phyloP scores from a whole-genome alignment of 2,113 vertebrate species.

The Canis aureus region DNA sequence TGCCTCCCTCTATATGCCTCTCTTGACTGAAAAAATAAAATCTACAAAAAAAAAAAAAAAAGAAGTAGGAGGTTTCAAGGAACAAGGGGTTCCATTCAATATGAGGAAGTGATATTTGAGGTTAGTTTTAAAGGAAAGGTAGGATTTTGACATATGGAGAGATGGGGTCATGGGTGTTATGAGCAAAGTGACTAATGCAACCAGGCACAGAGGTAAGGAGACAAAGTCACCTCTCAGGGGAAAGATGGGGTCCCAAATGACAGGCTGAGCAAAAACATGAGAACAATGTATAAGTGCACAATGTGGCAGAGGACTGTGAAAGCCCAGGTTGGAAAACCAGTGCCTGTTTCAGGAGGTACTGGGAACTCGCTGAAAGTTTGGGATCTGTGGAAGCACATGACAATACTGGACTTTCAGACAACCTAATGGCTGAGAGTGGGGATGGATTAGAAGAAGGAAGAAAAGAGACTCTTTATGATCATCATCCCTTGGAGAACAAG shows the following conservation, averaged over 20 bases:
- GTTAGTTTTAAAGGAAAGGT: conserved; percentile 14
- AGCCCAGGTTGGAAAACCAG: not conserved
- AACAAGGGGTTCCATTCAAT: not conserved
- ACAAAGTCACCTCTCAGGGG: not conserved
- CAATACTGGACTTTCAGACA: not conserved
- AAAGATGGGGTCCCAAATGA: not conserved
- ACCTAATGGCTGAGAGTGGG: not conserved
- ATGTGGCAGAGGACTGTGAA: not conserved
- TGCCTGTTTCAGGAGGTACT: not conserved
- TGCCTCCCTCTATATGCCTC: too few species aligned
- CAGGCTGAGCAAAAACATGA: not conserved
- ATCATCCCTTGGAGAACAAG: not conserved
- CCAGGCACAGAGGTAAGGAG: not conserved
- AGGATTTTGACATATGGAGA: not conserved
- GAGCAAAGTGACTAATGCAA: not conserved
- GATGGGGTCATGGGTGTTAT: not conserved
- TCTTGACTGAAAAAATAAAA: too few species aligned
- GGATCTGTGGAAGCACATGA: not conserved
- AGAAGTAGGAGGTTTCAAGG: not conserved
- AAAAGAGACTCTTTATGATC: not conserved
- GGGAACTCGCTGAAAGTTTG: not conserved
- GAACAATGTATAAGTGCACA: not conserved
- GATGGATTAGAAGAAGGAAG: not conserved
- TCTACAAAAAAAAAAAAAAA: too few species aligned
- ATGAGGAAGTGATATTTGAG: not conserved